These are phyloP conservation scores for Motacilla alba DNA, from an alignment of 2,113 vertebrate genomes.

Conservation along the genomic window DNA sequence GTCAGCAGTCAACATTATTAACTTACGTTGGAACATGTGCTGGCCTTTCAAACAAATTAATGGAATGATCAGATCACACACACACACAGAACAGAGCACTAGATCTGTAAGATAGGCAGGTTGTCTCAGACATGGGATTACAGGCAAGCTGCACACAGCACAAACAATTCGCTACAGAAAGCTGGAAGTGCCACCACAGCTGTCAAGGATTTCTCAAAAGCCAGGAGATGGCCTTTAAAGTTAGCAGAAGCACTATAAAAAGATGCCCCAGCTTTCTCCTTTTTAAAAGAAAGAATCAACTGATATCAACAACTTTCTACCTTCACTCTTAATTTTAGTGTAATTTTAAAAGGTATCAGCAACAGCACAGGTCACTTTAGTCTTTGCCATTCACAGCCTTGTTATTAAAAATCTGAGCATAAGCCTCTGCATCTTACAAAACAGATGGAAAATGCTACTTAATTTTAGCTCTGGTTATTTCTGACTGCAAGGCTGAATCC, in stretches of 20 bases:
- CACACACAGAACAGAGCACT: background rate
- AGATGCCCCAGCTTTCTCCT: background rate
- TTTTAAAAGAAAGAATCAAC: background rate
- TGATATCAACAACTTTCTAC: background rate
- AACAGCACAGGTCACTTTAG: background rate
- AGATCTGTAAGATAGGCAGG: background rate
- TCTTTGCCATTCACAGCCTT: background rate
- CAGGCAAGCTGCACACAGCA: background rate
- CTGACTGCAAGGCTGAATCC: background rate
- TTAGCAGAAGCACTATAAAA: background rate
- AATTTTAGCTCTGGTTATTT: slow-evolving; percentile 64
- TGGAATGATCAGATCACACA: background rate
- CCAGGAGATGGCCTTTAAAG: background rate
- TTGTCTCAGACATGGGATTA: background rate
- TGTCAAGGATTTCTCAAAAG: background rate
- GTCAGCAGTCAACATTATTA: background rate
- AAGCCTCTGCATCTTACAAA: background rate
- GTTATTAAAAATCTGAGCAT: background rate
- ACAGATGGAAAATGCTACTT: slow-evolving; percentile 22
- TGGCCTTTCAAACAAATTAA: background rate
- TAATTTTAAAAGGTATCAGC: background rate
- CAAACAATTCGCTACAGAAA: background rate
- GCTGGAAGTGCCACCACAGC: background rate
- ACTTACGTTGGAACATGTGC: background rate
- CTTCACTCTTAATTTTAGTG: background rate